phyloP scores from a whole-genome alignment of 2,888 invertebrate genomes.

The Teleiodes luculella region DNA sequence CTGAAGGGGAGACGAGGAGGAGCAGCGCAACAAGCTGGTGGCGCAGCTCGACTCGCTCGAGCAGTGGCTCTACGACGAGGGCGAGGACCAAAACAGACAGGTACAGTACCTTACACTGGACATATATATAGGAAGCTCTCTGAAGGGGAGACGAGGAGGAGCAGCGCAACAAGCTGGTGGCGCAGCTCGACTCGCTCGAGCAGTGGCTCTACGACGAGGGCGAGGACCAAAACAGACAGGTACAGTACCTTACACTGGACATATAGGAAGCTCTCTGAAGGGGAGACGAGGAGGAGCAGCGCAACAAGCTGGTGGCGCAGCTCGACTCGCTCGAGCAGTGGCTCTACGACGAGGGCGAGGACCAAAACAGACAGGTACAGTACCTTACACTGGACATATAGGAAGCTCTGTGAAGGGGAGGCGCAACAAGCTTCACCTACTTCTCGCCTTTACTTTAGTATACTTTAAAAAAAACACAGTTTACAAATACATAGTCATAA shows the following conservation, averaged over 20 bases:
- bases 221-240: slow-evolving; percentile 88
- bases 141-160: slow-evolving; percentile 84
- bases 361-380: slow-evolving; percentile 82
- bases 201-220: slow-evolving; percentile 98
- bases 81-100: slow-evolving; percentile 90
- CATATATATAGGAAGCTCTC: slow-evolving; percentile 91
- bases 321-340: slow-evolving; percentile 95
- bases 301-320: slow-evolving; percentile 79
- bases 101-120: too few relatives aligned
- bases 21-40: slow-evolving; percentile 81
- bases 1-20: slow-evolving; percentile 85
- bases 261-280: slow-evolving; percentile 89
- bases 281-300: slow-evolving; percentile 85
- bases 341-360: slow-evolving; percentile 97
- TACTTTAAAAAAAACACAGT: too few relatives aligned
- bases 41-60: slow-evolving; percentile 90
- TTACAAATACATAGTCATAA: too few relatives aligned
- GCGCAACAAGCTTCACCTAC: slow-evolving; percentile 80
- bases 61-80: slow-evolving; percentile 97
- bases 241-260: slow-evolving; percentile 23
- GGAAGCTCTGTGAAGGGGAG: slow-evolving; percentile 89
- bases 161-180: slow-evolving; percentile 81
- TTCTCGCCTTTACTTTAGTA: neutral
- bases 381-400: too few relatives aligned
- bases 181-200: slow-evolving; percentile 90